Conservation (phyloP, 2,888 invertebrate species). For the Caenorhabditis zanzibari region DNA sequence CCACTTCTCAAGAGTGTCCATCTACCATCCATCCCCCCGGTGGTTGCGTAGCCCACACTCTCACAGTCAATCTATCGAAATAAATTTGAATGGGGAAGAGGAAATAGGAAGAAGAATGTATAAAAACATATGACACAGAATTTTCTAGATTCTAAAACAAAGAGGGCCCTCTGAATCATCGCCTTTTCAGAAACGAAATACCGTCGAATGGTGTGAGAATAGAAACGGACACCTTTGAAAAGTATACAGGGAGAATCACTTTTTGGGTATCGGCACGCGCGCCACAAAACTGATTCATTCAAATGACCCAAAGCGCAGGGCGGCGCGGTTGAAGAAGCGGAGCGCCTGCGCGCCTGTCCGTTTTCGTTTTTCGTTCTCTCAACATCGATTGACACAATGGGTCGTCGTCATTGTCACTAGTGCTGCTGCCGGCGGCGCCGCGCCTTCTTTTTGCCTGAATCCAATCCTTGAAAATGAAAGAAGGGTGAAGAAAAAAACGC, state of each 20-base stretch:
- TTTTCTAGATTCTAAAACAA: conserved; percentile 39
- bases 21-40: conserved; percentile 25
- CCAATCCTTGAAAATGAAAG: conserved; percentile 38
- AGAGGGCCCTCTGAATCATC: conserved; percentile 28
- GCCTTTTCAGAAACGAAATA: conserved; percentile 22
- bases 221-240: conserved; percentile 30
- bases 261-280: conserved; percentile 14
- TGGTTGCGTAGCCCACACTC: conserved; percentile 13
- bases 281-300: conserved; percentile 49
- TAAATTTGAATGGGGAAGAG: conserved; percentile 19
- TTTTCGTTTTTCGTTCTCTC: conserved; percentile 38
- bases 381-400: conserved; percentile 63
- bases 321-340: conserved; percentile 48
- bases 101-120: not conserved
- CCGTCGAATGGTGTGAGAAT: not conserved
- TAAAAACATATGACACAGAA: conserved; percentile 26
- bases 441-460: conserved; percentile 48
- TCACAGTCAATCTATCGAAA: conserved; percentile 34
- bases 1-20: conserved; percentile 64
- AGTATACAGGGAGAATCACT: conserved; percentile 15
- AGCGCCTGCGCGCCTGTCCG: conserved; percentile 54
- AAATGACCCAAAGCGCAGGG: conserved; percentile 46
- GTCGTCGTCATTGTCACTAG: conserved; percentile 24
- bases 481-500: not conserved
- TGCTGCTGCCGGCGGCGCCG: conserved; percentile 31